Evolutionary conservation across 2,888 invertebrate genomes (phyloP), one percentile per base, ranked within the genome.

Genomic region (Ectropis crepuscularia): DNA sequence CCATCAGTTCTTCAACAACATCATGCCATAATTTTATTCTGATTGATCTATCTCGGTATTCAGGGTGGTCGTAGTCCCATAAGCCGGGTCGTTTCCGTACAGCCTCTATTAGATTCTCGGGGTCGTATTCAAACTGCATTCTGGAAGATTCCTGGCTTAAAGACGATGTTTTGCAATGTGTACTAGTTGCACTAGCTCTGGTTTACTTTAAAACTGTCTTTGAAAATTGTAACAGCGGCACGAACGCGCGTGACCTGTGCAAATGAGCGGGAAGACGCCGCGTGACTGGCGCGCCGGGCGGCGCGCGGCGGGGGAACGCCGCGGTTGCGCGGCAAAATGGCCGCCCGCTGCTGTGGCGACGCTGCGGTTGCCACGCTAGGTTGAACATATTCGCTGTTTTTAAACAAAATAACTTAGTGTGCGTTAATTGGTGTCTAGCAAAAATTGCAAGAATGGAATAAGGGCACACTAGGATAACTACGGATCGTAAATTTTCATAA

Each of bases 41-140:
- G 59, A 78, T 74, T 37, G 79, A 78, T 75, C 85, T 90, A 5
- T 81, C 79, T 28, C 88, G 84, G 68, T 91, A 90, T 8, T 88
- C 87, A 4, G 79, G 62, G 64, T 88, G 79, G 5, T 87, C 86
- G 67, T 78, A 82, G 74, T 92, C 86, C 92, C 92, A 92, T 73
- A 92, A 82, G 0, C 89, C 91, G 0, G 89, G 91, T 0, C 92
- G 86, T 68, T 87, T 91, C 65, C 77, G 84, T 39, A 92, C 86
- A 72, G 89, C 91, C 41, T 87, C 83, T 54, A 92, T 92, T 5
- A 92, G 79, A 10, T 80, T 76, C 67, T 91, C 91, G 0, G 92
- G 91, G 57, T 92, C 92, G 72, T 90, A 92, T 83, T 92, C 92
- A 64, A 90, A 90, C 71, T 90, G 89, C 85, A 90, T 88, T 37